A percentile compares a stretch with the other conserved stretches of the same genome.
phyloP scores from a whole-genome alignment of 2,888 invertebrate species.

The Rhingia campestris region DNA sequence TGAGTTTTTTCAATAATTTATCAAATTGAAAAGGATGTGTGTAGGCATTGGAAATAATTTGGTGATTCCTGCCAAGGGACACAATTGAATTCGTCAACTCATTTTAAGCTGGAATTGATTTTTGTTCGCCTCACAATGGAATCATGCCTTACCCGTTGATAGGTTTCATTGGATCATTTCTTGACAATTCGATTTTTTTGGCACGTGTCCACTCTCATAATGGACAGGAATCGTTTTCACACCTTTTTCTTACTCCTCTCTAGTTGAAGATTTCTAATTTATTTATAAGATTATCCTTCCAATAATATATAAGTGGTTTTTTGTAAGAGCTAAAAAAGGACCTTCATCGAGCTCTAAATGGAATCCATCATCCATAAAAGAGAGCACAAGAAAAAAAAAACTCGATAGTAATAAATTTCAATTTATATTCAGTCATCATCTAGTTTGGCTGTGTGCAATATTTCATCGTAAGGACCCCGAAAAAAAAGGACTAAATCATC shows the following conservation, averaged over 20 bases:
- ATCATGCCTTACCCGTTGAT: not conserved
- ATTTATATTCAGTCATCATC: slow-evolving; percentile 57
- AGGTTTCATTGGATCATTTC: not conserved
- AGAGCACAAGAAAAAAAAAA: not conserved
- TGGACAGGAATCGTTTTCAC: not conserved
- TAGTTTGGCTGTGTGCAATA: slow-evolving; percentile 15
- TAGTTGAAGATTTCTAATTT: slow-evolving; percentile 45
- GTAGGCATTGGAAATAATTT: not conserved
- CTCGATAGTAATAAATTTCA: slow-evolving; percentile 50
- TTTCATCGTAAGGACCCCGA: slow-evolving; percentile 2
- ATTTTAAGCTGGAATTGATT: slow-evolving; percentile 7
- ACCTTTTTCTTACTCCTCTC: slow-evolving; percentile 16
- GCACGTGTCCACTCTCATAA: slow-evolving; percentile 47
- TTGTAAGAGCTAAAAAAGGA: slow-evolving; percentile 17
- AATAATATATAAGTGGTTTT: not conserved
- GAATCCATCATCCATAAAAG: not conserved
- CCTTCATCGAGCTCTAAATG: not conserved
- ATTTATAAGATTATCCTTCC: slow-evolving; percentile 12
- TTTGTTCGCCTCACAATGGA: slow-evolving; percentile 22
- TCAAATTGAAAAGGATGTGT: not conserved
- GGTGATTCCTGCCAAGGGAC: not conserved
- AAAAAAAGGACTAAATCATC: slow-evolving; percentile 44
- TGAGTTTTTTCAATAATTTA: slow-evolving; percentile 28
- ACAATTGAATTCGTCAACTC: slow-evolving; percentile 33
- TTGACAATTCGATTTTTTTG: slow-evolving; percentile 31